These are phyloP conservation scores for Sitobion miscanthi DNA, from an alignment of 1,140 invertebrate species.

Conservation along the genomic window DNA sequence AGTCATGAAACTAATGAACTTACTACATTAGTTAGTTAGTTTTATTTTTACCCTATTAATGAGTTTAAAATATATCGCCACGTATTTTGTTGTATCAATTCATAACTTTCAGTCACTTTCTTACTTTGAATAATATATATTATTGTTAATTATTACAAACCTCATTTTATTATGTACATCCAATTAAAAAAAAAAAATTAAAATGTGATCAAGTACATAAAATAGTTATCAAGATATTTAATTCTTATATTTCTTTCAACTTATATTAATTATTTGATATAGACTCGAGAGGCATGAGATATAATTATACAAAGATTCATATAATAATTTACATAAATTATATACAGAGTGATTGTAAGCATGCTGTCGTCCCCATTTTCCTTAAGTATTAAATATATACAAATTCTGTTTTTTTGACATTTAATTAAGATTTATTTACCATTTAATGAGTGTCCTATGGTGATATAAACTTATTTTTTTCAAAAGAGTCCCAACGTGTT, in stretches of 20 bases:
- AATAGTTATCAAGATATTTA: not conserved
- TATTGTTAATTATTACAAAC: not conserved
- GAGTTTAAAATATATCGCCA: not conserved
- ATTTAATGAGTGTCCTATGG: not conserved
- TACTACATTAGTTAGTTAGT: not conserved
- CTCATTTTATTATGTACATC: not conserved
- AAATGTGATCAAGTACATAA: not conserved
- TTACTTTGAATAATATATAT: constrained; percentile 3
- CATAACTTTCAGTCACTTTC: not conserved
- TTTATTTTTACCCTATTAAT: not conserved
- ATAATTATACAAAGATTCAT: not conserved
- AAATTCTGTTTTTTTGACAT: not conserved
- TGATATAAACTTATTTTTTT: not conserved
- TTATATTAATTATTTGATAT: not conserved
- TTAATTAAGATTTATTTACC: not conserved
- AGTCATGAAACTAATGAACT: not conserved
- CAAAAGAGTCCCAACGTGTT: not conserved
- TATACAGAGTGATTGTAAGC: not conserved
- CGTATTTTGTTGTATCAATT: not conserved
- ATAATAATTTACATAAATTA: constrained; percentile 1
- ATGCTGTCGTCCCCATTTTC: not conserved
- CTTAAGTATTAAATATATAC: not conserved
- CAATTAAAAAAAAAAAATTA: not conserved
- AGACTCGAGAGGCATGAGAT: not conserved
- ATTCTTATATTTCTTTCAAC: not conserved